phyloP scores from a whole-genome alignment of 2,797 vertebrate genomes.

The Leucoraja ocellata region DNA sequence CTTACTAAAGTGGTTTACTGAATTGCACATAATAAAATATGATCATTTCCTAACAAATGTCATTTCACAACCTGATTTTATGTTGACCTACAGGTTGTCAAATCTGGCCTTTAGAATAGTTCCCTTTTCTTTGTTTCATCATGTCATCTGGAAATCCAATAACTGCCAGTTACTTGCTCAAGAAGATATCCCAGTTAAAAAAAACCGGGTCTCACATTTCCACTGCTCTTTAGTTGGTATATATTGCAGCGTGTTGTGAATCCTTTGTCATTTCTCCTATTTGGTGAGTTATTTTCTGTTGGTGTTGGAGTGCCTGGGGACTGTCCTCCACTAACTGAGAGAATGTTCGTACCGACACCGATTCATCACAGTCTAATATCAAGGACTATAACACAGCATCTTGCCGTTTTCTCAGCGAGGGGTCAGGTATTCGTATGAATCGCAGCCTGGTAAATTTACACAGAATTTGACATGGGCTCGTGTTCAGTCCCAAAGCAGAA shows the following conservation, averaged over 20 bases:
- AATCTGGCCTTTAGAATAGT: conserved; percentile 2
- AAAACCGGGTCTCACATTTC: too few species aligned
- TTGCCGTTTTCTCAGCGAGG: background rate
- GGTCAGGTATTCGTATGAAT: background rate
- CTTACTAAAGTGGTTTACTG: background rate
- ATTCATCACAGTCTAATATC: background rate
- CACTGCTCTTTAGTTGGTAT: background rate
- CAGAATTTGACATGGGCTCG: background rate
- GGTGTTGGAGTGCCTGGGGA: background rate
- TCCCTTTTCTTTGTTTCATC: background rate
- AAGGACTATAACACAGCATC: background rate
- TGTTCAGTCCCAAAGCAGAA: background rate
- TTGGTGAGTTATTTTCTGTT: background rate
- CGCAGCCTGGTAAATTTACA: too few species aligned
- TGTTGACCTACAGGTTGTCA: background rate
- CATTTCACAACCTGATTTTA: conserved; percentile 29
- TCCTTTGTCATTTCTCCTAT: background rate
- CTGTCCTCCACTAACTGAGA: background rate
- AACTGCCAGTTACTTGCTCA: background rate
- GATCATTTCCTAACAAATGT: background rate
- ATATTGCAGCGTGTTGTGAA: background rate
- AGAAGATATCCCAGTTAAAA: background rate
- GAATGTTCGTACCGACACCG: background rate
- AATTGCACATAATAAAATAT: background rate
- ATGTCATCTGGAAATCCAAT: background rate